A percentile compares a stretch with the other conserved stretches of the same genome.
Conservation (phyloP, 2,888 invertebrate species). For the Athalia rosae region DNA sequence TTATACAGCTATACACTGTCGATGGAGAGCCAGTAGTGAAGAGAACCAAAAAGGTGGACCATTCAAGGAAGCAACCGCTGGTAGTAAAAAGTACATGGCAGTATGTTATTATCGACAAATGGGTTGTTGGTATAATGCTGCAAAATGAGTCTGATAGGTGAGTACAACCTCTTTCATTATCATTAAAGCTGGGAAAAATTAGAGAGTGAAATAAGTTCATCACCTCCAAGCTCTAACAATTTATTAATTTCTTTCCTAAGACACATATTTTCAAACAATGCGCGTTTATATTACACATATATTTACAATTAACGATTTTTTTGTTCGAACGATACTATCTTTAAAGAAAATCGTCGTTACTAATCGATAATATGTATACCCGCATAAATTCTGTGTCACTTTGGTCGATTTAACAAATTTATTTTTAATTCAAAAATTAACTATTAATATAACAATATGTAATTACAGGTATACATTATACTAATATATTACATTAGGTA, state of each 20-base stretch:
- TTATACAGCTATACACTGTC: conserved; percentile 59
- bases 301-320: conserved; percentile 1
- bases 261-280: conserved; percentile 54
- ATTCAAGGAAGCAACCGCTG: conserved; percentile 49
- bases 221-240: conserved; percentile 42
- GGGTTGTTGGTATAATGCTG: conserved; percentile 68
- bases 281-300: conserved; percentile 50
- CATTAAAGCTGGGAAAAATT: not conserved
- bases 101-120: conserved; percentile 66
- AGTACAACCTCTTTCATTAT: conserved; percentile 53
- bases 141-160: conserved; percentile 65
- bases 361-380: conserved; percentile 33
- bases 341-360: conserved; percentile 17
- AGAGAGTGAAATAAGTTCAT: conserved; percentile 11
- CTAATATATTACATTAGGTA: conserved; percentile 17
- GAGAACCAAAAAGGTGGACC: conserved; percentile 46
- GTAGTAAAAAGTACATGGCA: conserved; percentile 63
- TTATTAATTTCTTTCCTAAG: conserved; percentile 49
- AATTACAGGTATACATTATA: conserved; percentile 1
- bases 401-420: conserved; percentile 44
- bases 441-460: not conserved
- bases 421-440: conserved; percentile 17
- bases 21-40: conserved; percentile 60
- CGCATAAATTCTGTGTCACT: conserved; percentile 37
- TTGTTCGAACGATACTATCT: not conserved